Evolutionary conservation across 2,113 vertebrate genomes (phyloP), one percentile per base, ranked within the genome.

Genomic region (Oncorhynchus keta): DNA sequence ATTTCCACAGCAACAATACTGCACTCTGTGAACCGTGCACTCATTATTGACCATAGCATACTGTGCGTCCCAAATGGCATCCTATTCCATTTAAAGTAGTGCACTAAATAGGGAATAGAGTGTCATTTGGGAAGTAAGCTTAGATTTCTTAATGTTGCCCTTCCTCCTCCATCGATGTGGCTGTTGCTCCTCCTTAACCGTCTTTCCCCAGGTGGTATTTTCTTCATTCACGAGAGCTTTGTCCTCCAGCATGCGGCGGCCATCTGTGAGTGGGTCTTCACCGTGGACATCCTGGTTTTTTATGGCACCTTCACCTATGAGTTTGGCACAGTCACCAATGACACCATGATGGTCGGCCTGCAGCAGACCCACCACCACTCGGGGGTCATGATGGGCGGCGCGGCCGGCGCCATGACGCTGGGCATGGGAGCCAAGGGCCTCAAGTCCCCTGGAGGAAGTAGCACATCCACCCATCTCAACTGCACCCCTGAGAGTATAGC

Each of bases 261-360:
- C 85, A 93, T 97, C 84, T 97, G 95, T 0, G 96, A 97, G 85
- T 97, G 96, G 96, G 93, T 95, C 78, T 97, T 96, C 64, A 96
- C 96, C 3, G 94, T 97, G 2, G 95, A 95, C 90, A 95, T 97
- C 88, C 92, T 97, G 61, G 82, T 97, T 73, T 97, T 96, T 86
- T 97, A 96, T 0, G 96, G 96, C 64, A 97, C 96, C 75, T 97
- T 97, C 92, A 95, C 95, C 86, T 97, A 97, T 0, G 96, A 97
- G 89, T 97, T 97, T 0, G 95, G 95, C 78, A 92, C 95, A 0
- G 89, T 97, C 80, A 96, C 95, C 88, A 94, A 90, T 1, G 95
- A 97, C 72, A 97, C 96, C 16, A 82, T 97, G 85, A 94, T 96
- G 91, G 93, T 93, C 0, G 95, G 94, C 0, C 87, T 97, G 80